Conservation (phyloP, 1,140 invertebrate species). For the Steinernema feltiae region DNA sequence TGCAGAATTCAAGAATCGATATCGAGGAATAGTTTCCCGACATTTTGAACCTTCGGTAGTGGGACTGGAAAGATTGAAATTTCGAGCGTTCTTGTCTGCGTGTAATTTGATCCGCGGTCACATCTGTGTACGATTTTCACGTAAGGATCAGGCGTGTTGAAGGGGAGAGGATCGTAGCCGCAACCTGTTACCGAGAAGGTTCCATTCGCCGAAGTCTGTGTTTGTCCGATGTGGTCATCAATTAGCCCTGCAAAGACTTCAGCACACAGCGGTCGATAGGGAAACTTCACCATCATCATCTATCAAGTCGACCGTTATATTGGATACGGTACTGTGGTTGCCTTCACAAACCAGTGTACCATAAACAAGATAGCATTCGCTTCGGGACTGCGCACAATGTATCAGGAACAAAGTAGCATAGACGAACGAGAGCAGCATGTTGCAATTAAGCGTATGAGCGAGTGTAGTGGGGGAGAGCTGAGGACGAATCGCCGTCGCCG, state of each 20-base stretch:
- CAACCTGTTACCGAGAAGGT: neutral
- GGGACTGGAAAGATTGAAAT: neutral
- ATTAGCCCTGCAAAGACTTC: too few species aligned
- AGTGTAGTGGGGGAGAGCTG: neutral
- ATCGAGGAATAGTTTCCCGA: neutral
- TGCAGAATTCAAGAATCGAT: neutral
- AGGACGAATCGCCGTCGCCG: neutral
- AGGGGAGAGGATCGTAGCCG: constrained; percentile 2
- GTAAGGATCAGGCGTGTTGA: neutral
- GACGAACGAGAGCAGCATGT: neutral
- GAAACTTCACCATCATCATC: constrained; percentile 2
- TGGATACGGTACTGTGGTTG: neutral
- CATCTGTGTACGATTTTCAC: neutral
- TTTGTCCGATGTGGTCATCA: neutral
- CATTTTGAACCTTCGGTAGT: neutral
- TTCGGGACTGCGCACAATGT: neutral
- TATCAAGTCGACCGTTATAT: neutral
- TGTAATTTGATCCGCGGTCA: neutral
- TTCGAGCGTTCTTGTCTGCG: neutral
- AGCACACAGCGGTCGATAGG: too few species aligned
- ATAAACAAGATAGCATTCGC: neutral
- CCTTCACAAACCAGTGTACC: neutral
- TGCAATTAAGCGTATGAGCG: neutral
- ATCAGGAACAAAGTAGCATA: neutral
- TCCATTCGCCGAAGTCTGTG: neutral